Evolutionary conservation across 1,140 invertebrate genomes (phyloP), one percentile per base, ranked within the genome.

Genomic region (Caenorhabditis tropicalis): DNA sequence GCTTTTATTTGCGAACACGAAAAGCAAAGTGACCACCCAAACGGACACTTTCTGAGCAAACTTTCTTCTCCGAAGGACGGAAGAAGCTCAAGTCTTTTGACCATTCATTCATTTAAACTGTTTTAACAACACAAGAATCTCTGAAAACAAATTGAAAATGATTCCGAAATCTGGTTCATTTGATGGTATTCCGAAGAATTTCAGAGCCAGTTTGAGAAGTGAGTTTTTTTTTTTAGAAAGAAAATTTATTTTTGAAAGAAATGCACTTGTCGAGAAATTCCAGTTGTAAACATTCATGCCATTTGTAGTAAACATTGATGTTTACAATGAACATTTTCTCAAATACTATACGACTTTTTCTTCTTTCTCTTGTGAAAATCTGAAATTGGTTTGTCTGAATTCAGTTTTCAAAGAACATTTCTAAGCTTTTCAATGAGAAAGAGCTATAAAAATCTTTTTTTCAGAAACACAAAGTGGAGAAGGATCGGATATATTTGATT

Each of bases 131-230:
- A 10, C 21, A 10, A 29, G 7, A 10, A 5, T 15, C 15, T 29
- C 2, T 58, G 27, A 2, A 27, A 10, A 29, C 5, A 16, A 1
- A n/a, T 27, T 36, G 3, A 65, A 36, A 65, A 74, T 74, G 65
- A 12, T 74, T 1, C 65, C 65, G 6, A 74, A 21, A 46, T 19
- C 36, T 12, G 65, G 21, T 19, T 74, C 65, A 0, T 74, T 74
- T n/a, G 65, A 74, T 74, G 36, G 36, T 2, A 21, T 74, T 21
- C 65, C 65, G 1, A 74, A 74, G n/a, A 74, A 74, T 24, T 74
- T 74, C 65, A 74, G 65, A 31, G 65, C 65, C 7, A 74, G 65
- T 46, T 24, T 74, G 65, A 74, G 65, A 74, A 74, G 65, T 74
- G 65, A 43, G 65, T 74, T 15, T 74, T 46, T 46, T n/a, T 43